Percentiles rank a stretch among this genome's conserved stretches.
These are phyloP conservation scores for Acanthurus leucopareius DNA, from an alignment of 2,797 vertebrate genomes.

Conservation along the genomic window DNA sequence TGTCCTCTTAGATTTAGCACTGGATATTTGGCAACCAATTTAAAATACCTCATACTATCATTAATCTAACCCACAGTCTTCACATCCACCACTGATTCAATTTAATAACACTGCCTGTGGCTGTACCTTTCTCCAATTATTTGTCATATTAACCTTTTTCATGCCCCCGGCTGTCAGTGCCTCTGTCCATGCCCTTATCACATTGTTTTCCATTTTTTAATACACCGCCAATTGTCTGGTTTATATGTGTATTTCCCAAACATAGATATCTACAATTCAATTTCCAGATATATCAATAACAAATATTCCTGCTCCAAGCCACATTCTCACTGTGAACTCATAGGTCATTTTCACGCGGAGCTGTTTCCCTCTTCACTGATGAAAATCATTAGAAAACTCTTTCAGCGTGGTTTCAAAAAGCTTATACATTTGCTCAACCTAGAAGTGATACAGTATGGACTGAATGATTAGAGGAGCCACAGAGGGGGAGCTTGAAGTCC, in stretches of 20 bases:
- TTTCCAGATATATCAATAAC: conserved; percentile 46
- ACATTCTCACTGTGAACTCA: conserved; percentile 34
- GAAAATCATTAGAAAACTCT: conserved; percentile 66
- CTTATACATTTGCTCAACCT: conserved; percentile 20
- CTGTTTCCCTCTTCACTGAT: conserved; percentile 36
- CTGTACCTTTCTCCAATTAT: conserved; percentile 63
- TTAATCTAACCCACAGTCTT: conserved; percentile 60
- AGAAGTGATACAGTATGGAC: conserved; percentile 25
- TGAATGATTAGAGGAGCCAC: conserved; percentile 46
- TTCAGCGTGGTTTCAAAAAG: conserved; percentile 50
- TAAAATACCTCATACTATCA: conserved; percentile 33
- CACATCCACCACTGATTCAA: conserved; percentile 40
- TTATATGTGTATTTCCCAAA: conserved; percentile 25
- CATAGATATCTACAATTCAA: conserved; percentile 15
- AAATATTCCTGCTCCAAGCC: conserved; percentile 42
- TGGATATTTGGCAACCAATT: conserved; percentile 59
- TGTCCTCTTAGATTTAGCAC: conserved; percentile 43
- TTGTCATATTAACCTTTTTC: conserved; percentile 71
- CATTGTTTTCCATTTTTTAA: conserved; percentile 29
- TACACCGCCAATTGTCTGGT: conserved; percentile 12
- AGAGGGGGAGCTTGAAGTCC: conserved; percentile 27
- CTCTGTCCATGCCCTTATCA: conserved; percentile 37
- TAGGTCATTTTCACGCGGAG: conserved; percentile 53
- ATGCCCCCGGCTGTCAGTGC: conserved; percentile 22
- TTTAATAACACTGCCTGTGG: conserved; percentile 55